Base-by-base conservation (phyloP, 2,113 vertebrate genomes). In the Lampris megalopsis region DNA sequence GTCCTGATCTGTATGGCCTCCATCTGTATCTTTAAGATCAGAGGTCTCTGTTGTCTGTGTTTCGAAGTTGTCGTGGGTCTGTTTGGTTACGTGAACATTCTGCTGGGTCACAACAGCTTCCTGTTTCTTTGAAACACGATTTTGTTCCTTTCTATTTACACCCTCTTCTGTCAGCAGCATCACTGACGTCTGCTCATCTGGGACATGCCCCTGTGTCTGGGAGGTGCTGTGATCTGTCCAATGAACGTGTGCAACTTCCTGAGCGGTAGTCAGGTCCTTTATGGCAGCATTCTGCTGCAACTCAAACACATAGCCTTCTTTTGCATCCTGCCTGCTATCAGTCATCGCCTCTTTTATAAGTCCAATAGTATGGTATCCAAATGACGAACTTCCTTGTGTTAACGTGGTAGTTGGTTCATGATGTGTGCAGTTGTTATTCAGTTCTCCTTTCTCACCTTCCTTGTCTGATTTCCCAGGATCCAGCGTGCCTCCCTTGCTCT, bases 401-500 rank as follows among this genome's bases (percentile, higher is more conserved):
- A 36, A 68, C 13, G 36, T 40, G 58, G 13, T 0, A 4, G 9
- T 35, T 6, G 37, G 6, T 58, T 37, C 37, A 2, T 73, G 3
- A 0, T 42, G n/a, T 35, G 48, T 45, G 37, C 8, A 9, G 6
- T 35, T 10, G 50, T 38, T 35, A 9, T 45, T 60, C 35, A 3
- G 7, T 35, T 67, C 24, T 37, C 45, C 35, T 9, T 43, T 35
- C 11, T 63, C 47, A 7, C 8, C 8, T 35, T 58, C 7, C 9
- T 65, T 63, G 50, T 13, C 50, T 53, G n/a, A 4, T 53, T 11
- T 13, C 4, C 50, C 50, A 13, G 10, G 13, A 13, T 5, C 13
- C 50, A 9, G 10, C 11, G 50, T 52, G 24, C 7, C 38, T 40
- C 43, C 41, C 50, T 73, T 45, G 71, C 63, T 73, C 52, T 63